These are phyloP conservation scores for Cyrtodaria siliqua DNA, from an alignment of 2,888 invertebrate genomes.

Conservation along the genomic window DNA sequence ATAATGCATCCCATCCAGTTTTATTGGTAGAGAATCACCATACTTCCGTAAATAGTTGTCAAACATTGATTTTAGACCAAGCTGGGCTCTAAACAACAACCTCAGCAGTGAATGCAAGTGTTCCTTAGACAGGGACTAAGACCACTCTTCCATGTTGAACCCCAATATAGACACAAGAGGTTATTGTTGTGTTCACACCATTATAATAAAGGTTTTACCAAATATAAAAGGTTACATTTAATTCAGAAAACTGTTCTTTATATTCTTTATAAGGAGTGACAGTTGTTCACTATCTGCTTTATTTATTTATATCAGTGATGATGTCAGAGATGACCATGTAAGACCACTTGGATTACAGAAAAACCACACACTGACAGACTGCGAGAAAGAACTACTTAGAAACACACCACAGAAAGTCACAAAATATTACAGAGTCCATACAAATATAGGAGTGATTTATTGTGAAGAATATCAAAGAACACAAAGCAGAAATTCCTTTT, in stretches of 20 bases:
- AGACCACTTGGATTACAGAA: slow-evolving; percentile 5
- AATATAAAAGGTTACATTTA: too few species aligned
- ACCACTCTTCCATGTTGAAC: not conserved
- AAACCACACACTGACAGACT: not conserved
- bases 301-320: slow-evolving; percentile 11
- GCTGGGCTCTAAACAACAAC: too few species aligned
- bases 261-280: too few species aligned
- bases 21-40: too few species aligned
- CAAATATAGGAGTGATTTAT: slow-evolving; percentile 7
- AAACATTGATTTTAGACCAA: too few species aligned
- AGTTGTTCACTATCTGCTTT: not conserved
- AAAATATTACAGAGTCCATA: not conserved
- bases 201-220: not conserved
- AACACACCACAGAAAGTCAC: not conserved
- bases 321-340: slow-evolving; percentile 5
- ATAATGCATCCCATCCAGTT: too few species aligned
- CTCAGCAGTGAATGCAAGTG: too few species aligned
- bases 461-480: slow-evolving; percentile 6
- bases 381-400: not conserved
- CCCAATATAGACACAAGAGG: not conserved
- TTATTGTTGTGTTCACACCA: too few species aligned
- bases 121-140: not conserved
- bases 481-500: slow-evolving; percentile 5
- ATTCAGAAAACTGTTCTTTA: too few species aligned
- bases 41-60: too few species aligned